Evolutionary conservation across 1,140 invertebrate species (phyloP).

Genomic region (Anastrepha ludens): DNA sequence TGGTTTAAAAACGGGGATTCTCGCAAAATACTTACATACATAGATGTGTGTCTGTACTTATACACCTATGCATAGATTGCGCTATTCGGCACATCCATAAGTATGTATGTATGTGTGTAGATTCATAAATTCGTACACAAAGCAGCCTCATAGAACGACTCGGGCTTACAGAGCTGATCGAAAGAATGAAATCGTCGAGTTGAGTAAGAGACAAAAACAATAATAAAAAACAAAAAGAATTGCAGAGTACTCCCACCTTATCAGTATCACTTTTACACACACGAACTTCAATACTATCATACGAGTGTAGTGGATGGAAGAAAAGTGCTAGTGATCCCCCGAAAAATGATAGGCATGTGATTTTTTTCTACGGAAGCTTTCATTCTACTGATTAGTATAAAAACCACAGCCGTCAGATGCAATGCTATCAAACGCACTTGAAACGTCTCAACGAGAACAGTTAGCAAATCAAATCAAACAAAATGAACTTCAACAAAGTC

Average conservation of each 20-base stretch:
- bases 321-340: background rate
- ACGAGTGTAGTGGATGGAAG: background rate
- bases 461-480: background rate
- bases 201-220: background rate
- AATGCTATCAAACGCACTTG: background rate
- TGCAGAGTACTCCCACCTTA: no score
- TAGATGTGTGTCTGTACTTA: no score
- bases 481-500: constrained; percentile 69
- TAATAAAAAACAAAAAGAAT: background rate
- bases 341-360: background rate
- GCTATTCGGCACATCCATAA: no score
- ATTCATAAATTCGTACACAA: background rate
- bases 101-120: background rate
- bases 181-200: background rate
- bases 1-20: no score
- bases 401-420: background rate
- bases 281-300: no score
- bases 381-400: background rate
- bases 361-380: background rate
- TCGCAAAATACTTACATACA: no score
- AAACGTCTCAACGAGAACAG: background rate
- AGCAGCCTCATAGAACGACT: no score
- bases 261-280: background rate
- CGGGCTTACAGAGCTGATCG: no score
- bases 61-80: no score